Percentiles rank a stretch among this genome's conserved stretches.
phyloP scores from a whole-genome alignment of 2,888 invertebrate species.

The Cataglyphis albicans region DNA sequence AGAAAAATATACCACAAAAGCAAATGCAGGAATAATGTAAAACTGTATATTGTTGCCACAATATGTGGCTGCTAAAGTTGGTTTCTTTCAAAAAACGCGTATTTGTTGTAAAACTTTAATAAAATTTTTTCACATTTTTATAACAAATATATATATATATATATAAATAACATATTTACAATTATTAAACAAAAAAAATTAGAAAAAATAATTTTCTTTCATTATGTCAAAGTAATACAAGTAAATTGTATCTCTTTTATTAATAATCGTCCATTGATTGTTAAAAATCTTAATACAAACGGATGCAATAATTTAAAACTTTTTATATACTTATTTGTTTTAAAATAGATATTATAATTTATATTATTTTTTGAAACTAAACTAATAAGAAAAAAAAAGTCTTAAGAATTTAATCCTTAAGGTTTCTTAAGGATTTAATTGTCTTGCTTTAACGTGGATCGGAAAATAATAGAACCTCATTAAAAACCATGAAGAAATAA shows the following conservation, averaged over 20 bases:
- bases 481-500: constrained; percentile 33
- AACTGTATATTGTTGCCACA: background rate
- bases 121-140: background rate
- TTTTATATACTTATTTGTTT: background rate
- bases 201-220: background rate
- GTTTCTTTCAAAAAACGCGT: background rate
- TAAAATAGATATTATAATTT: background rate
- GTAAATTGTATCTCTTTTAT: background rate
- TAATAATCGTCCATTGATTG: background rate
- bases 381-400: background rate
- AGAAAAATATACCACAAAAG: background rate
- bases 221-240: background rate
- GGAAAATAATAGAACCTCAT: constrained; percentile 17
- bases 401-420: too few species aligned
- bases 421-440: constrained; percentile 5
- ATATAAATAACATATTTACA: background rate
- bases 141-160: background rate
- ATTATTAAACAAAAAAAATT: background rate
- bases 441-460: background rate
- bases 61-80: background rate
- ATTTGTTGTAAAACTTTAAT: background rate
- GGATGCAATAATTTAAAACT: background rate
- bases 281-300: background rate
- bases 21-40: background rate
- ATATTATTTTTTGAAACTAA: background rate